Percentiles rank a stretch among this genome's conserved stretches.
Conservation (phyloP, 1,140 invertebrate genomes). For the Macrosteles quadrilineatus region DNA sequence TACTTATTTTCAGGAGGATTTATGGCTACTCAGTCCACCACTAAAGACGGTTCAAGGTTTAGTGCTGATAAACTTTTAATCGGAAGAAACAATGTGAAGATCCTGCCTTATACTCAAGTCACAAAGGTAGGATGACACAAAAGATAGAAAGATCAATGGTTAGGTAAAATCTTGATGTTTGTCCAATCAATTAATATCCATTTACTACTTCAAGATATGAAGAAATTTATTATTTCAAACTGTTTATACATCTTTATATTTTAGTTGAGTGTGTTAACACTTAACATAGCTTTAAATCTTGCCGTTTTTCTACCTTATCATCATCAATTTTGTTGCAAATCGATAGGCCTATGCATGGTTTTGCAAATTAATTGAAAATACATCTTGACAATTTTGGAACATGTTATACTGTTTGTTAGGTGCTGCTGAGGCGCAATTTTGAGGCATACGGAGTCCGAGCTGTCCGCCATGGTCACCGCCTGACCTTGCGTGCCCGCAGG, state of each 20-base stretch:
- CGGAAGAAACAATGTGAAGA: slow-evolving; percentile 46
- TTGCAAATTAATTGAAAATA: too few relatives aligned
- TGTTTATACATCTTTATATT: neutral
- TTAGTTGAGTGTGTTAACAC: neutral
- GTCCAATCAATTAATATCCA: neutral
- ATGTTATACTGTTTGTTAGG: slow-evolving; percentile 27
- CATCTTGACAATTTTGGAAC: neutral
- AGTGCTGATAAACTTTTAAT: slow-evolving; percentile 56
- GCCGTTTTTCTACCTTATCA: neutral
- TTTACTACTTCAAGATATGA: too few relatives aligned
- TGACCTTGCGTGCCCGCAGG: neutral
- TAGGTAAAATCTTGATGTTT: neutral
- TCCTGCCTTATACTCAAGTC: slow-evolving; percentile 60
- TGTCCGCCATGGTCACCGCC: slow-evolving; percentile 1
- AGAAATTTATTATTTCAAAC: neutral
- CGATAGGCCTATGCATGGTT: too few relatives aligned
- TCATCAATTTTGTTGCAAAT: too few relatives aligned
- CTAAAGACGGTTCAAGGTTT: slow-evolving; percentile 63
- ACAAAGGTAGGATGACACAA: slow-evolving; percentile 63
- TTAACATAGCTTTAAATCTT: neutral
- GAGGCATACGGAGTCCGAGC: slow-evolving; percentile 42
- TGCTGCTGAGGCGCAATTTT: slow-evolving; percentile 35
- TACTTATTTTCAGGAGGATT: too few relatives aligned
- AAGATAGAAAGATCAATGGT: too few relatives aligned
- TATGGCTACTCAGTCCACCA: slow-evolving; percentile 57